These are phyloP conservation scores for Pachydiplax longipennis DNA, from an alignment of 2,888 invertebrate species.

Conservation along the genomic window DNA sequence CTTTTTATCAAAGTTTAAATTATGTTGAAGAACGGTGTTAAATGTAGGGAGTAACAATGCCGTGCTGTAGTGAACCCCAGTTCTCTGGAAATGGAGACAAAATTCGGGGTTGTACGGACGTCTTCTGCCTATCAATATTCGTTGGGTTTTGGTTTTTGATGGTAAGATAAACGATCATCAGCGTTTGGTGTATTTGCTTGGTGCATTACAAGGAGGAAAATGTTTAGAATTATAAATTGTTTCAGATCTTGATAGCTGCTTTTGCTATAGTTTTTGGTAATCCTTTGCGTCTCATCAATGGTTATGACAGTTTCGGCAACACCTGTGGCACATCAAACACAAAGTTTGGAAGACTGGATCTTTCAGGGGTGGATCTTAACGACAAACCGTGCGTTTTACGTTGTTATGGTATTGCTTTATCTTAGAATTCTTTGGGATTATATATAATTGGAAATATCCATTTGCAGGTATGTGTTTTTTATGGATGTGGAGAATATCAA, in stretches of 20 bases:
- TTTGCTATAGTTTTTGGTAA: slow-evolving; percentile 90
- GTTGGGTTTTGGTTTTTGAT: slow-evolving; percentile 83
- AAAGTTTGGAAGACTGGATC: slow-evolving; percentile 73
- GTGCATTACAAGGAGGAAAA: background rate
- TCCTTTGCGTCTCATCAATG: slow-evolving; percentile 84
- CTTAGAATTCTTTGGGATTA: background rate
- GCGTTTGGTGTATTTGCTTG: background rate
- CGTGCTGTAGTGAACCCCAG: slow-evolving; percentile 41
- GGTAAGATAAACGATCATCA: slow-evolving; percentile 64
- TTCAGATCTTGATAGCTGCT: slow-evolving; percentile 80
- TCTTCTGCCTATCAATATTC: slow-evolving; percentile 80
- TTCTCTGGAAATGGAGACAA: slow-evolving; percentile 52
- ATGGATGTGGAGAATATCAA: slow-evolving; percentile 80
- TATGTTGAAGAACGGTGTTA: background rate
- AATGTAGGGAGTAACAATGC: slow-evolving; percentile 30
- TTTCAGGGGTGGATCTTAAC: slow-evolving; percentile 82
- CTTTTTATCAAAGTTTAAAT: background rate
- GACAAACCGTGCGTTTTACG: slow-evolving; percentile 69
- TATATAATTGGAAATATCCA: slow-evolving; percentile 38
- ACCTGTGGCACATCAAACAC: slow-evolving; percentile 85
- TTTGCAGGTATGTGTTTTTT: slow-evolving; percentile 76
- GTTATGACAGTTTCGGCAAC: slow-evolving; percentile 93
- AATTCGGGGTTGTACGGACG: slow-evolving; percentile 80
- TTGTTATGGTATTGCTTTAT: background rate
- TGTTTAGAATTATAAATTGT: slow-evolving; percentile 50